Base-by-base conservation (phyloP, 1,140 invertebrate species). In the Babylonia areolata region DNA sequence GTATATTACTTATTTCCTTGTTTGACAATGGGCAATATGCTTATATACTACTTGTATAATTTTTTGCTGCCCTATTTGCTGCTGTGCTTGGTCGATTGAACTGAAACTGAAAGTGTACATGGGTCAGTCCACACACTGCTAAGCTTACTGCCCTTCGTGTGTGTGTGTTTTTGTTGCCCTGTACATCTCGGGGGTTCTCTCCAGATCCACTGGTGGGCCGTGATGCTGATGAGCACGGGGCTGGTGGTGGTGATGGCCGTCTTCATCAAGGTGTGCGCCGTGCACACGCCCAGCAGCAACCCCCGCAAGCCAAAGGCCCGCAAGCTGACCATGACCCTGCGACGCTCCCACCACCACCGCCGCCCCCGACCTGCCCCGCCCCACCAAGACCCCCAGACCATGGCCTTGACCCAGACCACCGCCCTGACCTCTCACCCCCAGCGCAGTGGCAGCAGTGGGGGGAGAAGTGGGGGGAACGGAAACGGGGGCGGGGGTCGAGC, bases 181-280 rank as follows among this genome's bases (percentile, higher is more conserved):
- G 6, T 6, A 51, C 46, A 6, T n/a, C n/a, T n/a, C n/a, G n/a
- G n/a, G n/a, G n/a, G n/a, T n/a, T n/a, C n/a, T n/a, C 20, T 51
- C 35, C 91, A 97, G 97, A 97, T 97, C 93, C 97, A 98, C 91
- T 99, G 99, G 99, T 99, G 98, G 97, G 97, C 97, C 15, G 98
- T 99, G 84, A 95, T 99, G 86, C 94, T 99, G 15, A 97, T 98
- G 94, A 96, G 97, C 35, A 97, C 99, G 80, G 97, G 96, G 54
- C 97, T 99, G 91, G 96, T 99, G 15, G 96, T 99, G 86, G 96
- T 98, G 90, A 99, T 99, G 98, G 98, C 97, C 39, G 95, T 98
- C n/a, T 99, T 99, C 94, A 99, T 99, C 90, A 99, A 99, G 94
- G 99, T 99, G 93, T 99, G 99, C 95, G 99, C 99, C 28, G 99